These are phyloP conservation scores for Oxygymnocypris stewartii DNA, from an alignment of 2,113 vertebrate genomes.

Conservation along the genomic window DNA sequence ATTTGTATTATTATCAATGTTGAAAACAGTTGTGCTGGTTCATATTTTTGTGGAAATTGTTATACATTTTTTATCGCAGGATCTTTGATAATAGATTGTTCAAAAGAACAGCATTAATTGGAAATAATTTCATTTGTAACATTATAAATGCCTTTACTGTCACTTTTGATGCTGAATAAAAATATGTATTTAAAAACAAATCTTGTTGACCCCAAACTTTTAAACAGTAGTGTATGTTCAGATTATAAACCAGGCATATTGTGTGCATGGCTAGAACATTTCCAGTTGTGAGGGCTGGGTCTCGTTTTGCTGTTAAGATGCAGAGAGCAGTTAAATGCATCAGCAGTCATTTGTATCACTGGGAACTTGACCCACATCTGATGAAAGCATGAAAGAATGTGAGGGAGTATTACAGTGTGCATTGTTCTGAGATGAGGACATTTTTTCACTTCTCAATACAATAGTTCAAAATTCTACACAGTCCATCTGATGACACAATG, in stretches of 20 bases:
- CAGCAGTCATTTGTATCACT: constrained; percentile 18
- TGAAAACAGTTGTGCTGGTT: background rate
- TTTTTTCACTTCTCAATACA: constrained; percentile 2
- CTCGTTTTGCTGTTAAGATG: background rate
- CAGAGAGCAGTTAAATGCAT: constrained; percentile 38
- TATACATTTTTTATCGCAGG: background rate
- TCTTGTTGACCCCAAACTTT: background rate
- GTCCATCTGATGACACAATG: background rate
- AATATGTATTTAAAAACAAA: background rate
- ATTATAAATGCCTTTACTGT: background rate
- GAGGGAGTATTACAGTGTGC: background rate
- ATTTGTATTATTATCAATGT: background rate
- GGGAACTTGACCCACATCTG: constrained; percentile 39
- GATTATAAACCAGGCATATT: background rate
- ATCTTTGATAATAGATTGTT: background rate
- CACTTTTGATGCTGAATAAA: background rate
- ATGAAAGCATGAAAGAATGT: constrained; percentile 32
- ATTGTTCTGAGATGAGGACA: constrained; percentile 31
- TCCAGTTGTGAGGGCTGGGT: background rate
- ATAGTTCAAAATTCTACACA: background rate
- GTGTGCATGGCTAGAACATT: background rate
- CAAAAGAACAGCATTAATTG: background rate
- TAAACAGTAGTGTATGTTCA: background rate
- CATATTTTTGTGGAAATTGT: background rate
- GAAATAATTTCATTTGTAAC: background rate